Base-by-base conservation (phyloP, 2,797 vertebrate species). In the Gallinago nigripennis region DNA sequence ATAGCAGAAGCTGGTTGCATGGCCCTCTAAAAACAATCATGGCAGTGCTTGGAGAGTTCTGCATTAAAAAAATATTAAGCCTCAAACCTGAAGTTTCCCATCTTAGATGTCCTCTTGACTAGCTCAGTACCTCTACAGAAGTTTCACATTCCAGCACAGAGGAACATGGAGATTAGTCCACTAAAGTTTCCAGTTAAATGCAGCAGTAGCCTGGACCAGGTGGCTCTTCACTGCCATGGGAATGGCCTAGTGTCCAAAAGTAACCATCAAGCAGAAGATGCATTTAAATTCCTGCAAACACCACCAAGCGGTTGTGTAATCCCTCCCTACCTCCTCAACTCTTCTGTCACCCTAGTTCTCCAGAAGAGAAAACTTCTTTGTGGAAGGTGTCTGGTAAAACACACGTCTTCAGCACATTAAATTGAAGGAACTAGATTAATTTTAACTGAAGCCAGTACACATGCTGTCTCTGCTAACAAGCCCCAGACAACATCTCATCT, bases 341-440 rank as follows among this genome's bases (percentile, higher is more conserved):
- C 33, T 1, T 1, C 56, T 45, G 28, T 70, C 43, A 73, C 35
- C 11, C 43, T 23, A 72, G 30, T 5, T 79, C 16, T 68, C 21
- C 41, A 66, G 54, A 3, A 75, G 4, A 64, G 20, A 84, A 75
- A 81, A 39, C 4, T 56, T 70, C 14, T 58, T 48, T 19, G 16
- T 24, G 21, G 20, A 88, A 75, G 9, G 5, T 31, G 20, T 33
- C 68, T 4, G 8, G 23, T 39, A 89, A 80, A 76, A 7, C 21
- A 48, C 3, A 13, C 0, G 0, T 8, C n/a, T 77, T 82, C 57
- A 70, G 5, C 16, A 54, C 24, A 21, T 50, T 21, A 45, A 72
- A 48, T 18, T 2, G 17, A 77, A 82, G 37, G 15, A 75, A 77
- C 11, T 8, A n/a, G 31, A 41, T n/a, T 68, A 2, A 68, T 70